Evolutionary conservation across 1,140 invertebrate genomes (phyloP), one percentile per base, ranked within the genome.

Genomic region (Bombus ignitus): DNA sequence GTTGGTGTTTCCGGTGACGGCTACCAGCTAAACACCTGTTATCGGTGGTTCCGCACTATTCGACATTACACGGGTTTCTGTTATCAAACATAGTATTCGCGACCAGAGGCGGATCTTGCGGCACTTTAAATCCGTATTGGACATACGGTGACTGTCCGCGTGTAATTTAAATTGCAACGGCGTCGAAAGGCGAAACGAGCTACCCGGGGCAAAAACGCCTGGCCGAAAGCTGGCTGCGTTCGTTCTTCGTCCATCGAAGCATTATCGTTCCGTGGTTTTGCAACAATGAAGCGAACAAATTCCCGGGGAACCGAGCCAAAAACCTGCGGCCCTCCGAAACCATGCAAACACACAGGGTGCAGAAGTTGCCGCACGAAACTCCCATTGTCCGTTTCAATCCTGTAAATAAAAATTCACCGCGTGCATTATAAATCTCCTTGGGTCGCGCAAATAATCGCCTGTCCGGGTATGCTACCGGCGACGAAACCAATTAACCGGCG

Each of bases 11-110:
- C 70, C 88, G 84, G 66, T 81, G 75, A 80, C 83, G 88, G 77
- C 87, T 35, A 83, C 81, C 47, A 37, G 57, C 72, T 59, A 68
- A 68, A 88, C 88, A 89, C 88, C 88, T 89, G 88, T 89, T 89
- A 89, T 89, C 88, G 82, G 59, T 65, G 76, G 85, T 77, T 75
- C 88, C 37, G 75, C 88, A 57, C 77, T 88, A 76, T 82, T 89
- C 85, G 72, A 89, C 85, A 39, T 86, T 88, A 89, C 88, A 89
- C 84, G 15, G 37, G 28, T 37, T 57, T 47, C 35, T 83, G 88
- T 89, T 89, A 89, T 89, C 88, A 87, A 89, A 83, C 81, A 13
- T 65, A 15, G 12, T 62, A 84, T 79, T 88, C 65, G 83, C 89
- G 73, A 84, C 80, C 88, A 68, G 88, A 73, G 80, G 80, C 81